Conservation (phyloP, 1,140 invertebrate genomes). For the Drosophila sturtevanti region DNA sequence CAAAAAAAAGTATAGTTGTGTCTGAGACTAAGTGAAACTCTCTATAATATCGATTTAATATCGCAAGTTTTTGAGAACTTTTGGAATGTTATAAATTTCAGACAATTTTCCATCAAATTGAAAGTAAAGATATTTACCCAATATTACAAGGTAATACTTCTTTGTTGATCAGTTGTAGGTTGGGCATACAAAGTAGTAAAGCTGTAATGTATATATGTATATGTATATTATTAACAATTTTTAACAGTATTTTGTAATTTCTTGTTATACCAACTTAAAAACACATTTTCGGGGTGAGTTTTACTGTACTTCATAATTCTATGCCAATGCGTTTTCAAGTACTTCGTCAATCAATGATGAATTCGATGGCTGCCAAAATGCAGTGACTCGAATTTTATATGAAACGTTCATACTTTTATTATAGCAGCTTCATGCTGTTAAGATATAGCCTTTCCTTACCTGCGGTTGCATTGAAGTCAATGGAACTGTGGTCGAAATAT, state of each 20-base stretch:
- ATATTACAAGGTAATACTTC: too few species aligned
- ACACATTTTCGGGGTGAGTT: background rate
- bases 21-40: background rate
- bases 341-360: background rate
- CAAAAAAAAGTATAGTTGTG: background rate
- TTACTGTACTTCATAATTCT: background rate
- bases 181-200: too few species aligned
- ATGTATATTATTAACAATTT: too few species aligned
- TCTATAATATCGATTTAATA: background rate
- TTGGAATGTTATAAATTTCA: too few species aligned
- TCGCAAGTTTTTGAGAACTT: too few species aligned
- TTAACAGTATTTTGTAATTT: too few species aligned
- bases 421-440: background rate
- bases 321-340: background rate
- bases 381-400: slow-evolving; percentile 3
- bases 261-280: background rate
- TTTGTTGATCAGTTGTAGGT: too few species aligned
- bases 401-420: background rate
- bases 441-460: background rate
- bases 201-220: too few species aligned
- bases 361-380: background rate
- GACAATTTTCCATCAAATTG: too few species aligned
- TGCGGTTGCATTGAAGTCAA: slow-evolving; percentile 1
- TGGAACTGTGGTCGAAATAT: background rate
- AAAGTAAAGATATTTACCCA: too few species aligned